These are phyloP conservation scores for Nemurella pictetii DNA, from an alignment of 2,888 invertebrate species.

Conservation along the genomic window DNA sequence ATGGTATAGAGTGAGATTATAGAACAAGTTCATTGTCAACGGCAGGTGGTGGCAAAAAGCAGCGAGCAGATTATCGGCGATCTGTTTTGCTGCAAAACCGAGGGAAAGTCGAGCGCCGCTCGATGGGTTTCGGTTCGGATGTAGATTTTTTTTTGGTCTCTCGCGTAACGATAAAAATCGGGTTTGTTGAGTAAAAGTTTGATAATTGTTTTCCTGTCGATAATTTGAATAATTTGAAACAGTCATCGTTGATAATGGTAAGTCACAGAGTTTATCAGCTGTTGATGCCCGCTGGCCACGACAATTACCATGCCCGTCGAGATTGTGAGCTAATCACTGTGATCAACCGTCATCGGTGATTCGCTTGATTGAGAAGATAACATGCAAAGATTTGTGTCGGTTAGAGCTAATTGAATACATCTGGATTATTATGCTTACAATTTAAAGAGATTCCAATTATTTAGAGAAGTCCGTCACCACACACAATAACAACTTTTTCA, in stretches of 20 bases:
- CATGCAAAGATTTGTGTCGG: background rate
- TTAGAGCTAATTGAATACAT: too few relatives aligned
- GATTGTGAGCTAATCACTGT: background rate
- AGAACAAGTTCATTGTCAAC: background rate
- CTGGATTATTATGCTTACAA: background rate
- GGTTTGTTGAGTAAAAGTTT: background rate
- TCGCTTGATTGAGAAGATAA: background rate
- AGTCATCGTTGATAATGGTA: background rate
- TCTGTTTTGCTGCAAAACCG: background rate
- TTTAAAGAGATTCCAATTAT: background rate
- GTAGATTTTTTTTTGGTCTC: background rate
- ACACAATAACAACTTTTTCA: background rate
- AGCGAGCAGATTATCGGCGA: background rate
- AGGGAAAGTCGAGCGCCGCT: background rate
- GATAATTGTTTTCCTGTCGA: background rate
- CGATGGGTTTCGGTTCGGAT: background rate
- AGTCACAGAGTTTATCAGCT: background rate
- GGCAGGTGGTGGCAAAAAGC: background rate
- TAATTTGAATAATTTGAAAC: background rate
- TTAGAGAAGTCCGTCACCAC: background rate
- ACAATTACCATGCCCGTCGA: background rate
- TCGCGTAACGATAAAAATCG: background rate
- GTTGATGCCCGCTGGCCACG: background rate
- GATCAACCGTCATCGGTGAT: too few relatives aligned
- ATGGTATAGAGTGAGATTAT: background rate